These are phyloP conservation scores for Hirtodrosophila trivittata DNA, from an alignment of 2,888 invertebrate species.

Conservation along the genomic window DNA sequence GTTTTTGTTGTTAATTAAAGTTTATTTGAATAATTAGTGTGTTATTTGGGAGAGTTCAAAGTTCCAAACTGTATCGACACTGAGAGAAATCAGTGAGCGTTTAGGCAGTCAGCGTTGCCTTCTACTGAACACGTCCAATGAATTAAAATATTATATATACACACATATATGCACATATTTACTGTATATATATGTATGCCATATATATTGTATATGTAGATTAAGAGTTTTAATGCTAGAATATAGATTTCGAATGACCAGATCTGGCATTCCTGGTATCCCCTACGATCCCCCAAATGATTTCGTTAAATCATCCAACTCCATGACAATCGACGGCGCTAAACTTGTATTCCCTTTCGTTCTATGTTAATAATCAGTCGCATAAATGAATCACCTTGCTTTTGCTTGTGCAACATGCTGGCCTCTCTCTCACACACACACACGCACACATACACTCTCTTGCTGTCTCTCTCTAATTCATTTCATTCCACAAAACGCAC, in stretches of 20 bases:
- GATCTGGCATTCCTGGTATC: conserved; percentile 22
- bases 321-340: conserved; percentile 41
- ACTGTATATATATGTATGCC: conserved; percentile 4
- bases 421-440: conserved; percentile 7
- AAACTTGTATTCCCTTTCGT: conserved; percentile 31
- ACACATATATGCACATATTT: not conserved
- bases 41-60: too few relatives aligned
- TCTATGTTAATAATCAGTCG: conserved; percentile 77
- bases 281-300: conserved; percentile 54
- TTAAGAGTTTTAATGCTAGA: conserved; percentile 10
- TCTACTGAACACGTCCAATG: not conserved
- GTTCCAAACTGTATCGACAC: too few relatives aligned
- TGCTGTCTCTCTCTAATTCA: not conserved
- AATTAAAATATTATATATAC: conserved; percentile 1
- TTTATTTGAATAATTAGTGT: too few relatives aligned
- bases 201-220: too few relatives aligned
- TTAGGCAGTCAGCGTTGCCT: too few relatives aligned
- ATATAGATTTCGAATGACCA: conserved; percentile 8
- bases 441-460: too few relatives aligned
- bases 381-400: conserved; percentile 80
- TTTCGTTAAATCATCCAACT: conserved; percentile 5
- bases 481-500: too few relatives aligned
- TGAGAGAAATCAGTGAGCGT: too few relatives aligned
- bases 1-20: too few relatives aligned
- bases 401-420: conserved; percentile 39